A percentile compares a stretch with the other conserved stretches of the same genome.
These are phyloP conservation scores for Podargus strigoides DNA, from an alignment of 2,797 vertebrate species.

Conservation along the genomic window DNA sequence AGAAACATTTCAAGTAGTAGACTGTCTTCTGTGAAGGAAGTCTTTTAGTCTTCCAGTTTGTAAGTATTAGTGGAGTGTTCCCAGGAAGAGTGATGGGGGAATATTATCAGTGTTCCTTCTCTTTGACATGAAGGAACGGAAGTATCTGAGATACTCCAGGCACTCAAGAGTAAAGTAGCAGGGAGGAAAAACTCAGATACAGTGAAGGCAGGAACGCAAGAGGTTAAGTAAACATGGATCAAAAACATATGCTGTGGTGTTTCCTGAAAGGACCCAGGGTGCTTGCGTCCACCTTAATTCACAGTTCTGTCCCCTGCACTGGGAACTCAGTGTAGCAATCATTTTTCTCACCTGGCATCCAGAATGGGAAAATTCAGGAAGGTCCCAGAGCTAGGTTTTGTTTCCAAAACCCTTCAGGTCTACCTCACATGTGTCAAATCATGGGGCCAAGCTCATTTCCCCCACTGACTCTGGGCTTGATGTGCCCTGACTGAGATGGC, in stretches of 20 bases:
- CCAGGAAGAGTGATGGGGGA: background rate
- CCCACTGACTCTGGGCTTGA: fast-evolving
- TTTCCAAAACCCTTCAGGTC: background rate
- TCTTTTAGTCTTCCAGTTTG: background rate
- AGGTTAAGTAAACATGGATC: background rate
- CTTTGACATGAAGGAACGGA: background rate
- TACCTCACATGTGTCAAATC: background rate
- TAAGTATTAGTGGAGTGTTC: background rate
- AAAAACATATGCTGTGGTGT: background rate
- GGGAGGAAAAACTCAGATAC: background rate
- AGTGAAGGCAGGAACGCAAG: background rate
- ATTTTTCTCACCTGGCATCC: background rate
- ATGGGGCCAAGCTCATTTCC: background rate
- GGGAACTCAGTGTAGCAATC: background rate
- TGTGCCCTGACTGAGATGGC: background rate
- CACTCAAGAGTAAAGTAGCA: background rate
- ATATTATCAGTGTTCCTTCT: background rate
- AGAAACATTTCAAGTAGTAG: background rate
- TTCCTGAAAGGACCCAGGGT: background rate
- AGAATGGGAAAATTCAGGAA: background rate
- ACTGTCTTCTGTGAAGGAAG: background rate
- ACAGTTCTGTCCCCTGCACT: background rate
- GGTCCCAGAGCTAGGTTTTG: background rate
- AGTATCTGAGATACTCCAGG: background rate
- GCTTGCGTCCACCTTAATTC: background rate